A percentile compares a stretch with the other conserved stretches of the same genome.
These are phyloP conservation scores for Allobates femoralis DNA, from an alignment of 2,797 vertebrate species.

Conservation along the genomic window DNA sequence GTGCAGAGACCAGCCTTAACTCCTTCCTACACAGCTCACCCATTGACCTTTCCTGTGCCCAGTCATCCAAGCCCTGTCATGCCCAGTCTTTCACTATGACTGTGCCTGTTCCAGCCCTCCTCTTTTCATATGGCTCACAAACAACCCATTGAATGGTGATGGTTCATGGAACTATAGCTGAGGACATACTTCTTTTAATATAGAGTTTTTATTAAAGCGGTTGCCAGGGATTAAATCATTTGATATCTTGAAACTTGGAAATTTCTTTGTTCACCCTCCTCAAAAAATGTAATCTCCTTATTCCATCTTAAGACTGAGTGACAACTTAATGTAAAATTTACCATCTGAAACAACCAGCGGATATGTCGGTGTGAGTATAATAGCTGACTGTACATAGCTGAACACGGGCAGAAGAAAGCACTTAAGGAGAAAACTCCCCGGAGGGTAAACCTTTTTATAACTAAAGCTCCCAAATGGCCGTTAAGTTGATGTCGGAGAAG, in stretches of 20 bases:
- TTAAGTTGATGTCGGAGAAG: constrained; percentile 18
- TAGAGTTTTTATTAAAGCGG: no score
- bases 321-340: background rate
- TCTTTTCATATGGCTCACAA: no score
- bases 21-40: no score
- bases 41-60: no score
- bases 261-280: background rate
- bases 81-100: no score
- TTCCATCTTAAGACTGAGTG: background rate
- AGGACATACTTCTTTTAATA: no score
- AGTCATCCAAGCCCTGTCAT: no score
- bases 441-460: constrained; percentile 17
- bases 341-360: background rate
- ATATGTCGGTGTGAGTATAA: background rate
- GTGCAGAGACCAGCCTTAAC: no score
- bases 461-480: constrained; percentile 24
- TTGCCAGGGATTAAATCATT: background rate
- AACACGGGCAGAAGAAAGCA: background rate
- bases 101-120: no score
- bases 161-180: no score
- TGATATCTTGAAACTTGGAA: background rate
- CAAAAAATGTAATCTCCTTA: background rate
- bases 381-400: background rate
- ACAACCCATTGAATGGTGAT: no score
- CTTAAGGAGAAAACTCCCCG: constrained; percentile 11